Evolutionary conservation across 2,113 vertebrate genomes (phyloP).

Genomic region (Pardalotus punctatus): DNA sequence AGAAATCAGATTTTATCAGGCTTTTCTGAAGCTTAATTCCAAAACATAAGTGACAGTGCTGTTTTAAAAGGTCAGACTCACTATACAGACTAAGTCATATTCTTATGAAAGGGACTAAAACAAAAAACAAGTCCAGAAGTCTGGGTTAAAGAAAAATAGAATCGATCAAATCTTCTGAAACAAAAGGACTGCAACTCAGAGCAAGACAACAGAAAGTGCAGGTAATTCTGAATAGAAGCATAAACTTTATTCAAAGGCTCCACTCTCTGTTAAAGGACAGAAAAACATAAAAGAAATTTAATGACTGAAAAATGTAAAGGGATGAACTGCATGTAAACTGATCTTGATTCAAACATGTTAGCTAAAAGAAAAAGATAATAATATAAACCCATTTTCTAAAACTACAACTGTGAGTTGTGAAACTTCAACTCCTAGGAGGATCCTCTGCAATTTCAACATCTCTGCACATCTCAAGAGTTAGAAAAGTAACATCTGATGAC

Average conservation of each 20-base stretch:
- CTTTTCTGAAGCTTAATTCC: neutral
- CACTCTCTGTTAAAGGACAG: neutral
- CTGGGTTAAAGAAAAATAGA: neutral
- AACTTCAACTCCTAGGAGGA: slow-evolving; percentile 41
- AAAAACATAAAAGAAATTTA: neutral
- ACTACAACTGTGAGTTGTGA: slow-evolving; percentile 17
- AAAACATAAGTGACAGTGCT: neutral
- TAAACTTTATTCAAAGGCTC: neutral
- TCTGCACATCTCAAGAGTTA: neutral
- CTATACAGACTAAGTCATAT: neutral
- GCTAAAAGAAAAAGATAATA: neutral
- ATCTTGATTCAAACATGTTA: neutral
- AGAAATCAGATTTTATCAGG: neutral
- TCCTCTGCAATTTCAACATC: slow-evolving; percentile 57
- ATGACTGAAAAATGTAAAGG: neutral
- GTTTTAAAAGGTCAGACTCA: neutral
- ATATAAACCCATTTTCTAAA: neutral
- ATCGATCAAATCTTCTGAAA: neutral
- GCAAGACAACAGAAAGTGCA: neutral
- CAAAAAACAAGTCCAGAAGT: neutral
- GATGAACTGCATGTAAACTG: neutral
- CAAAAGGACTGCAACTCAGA: neutral
- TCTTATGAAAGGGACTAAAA: neutral
- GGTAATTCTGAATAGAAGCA: neutral
- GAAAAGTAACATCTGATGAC: slow-evolving; percentile 33